Conservation (phyloP, 2,797 vertebrate genomes). For the Falco columbarius region DNA sequence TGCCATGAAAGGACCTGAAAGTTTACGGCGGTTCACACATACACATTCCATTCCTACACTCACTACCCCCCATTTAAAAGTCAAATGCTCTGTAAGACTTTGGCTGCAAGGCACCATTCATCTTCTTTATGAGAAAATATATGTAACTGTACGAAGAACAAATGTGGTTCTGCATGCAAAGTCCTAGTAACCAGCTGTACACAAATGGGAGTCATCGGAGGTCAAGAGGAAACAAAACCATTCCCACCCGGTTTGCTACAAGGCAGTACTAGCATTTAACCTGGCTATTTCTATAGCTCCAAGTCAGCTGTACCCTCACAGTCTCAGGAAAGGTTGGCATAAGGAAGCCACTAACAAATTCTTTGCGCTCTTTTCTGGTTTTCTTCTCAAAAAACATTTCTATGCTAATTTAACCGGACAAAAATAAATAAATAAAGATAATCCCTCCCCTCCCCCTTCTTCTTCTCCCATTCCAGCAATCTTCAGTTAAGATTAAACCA, state of each 20-base stretch:
- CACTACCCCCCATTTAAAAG: not conserved
- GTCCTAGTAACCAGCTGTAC: not conserved
- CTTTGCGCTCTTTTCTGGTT: not conserved
- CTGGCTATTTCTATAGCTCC: not conserved
- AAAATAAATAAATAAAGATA: not conserved
- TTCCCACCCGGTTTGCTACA: not conserved
- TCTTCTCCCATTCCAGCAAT: not conserved
- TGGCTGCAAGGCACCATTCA: not conserved
- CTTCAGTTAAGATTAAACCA: not conserved
- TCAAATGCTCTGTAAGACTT: not conserved
- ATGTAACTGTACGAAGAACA: not conserved
- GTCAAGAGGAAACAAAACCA: not conserved
- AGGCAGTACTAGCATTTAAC: not conserved
- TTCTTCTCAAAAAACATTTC: not conserved
- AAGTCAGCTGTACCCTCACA: not conserved
- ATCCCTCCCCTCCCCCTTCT: not conserved
- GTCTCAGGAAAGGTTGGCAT: not conserved
- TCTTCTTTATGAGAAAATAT: not conserved
- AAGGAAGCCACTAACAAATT: not conserved
- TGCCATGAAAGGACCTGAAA: not conserved
- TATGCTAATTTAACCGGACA: not conserved
- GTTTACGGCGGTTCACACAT: not conserved
- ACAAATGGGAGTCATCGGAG: not conserved
- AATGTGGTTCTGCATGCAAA: not conserved
- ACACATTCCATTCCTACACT: not conserved